These are phyloP conservation scores for Seriola rivoliana DNA, from an alignment of 2,113 vertebrate species.

Conservation along the genomic window DNA sequence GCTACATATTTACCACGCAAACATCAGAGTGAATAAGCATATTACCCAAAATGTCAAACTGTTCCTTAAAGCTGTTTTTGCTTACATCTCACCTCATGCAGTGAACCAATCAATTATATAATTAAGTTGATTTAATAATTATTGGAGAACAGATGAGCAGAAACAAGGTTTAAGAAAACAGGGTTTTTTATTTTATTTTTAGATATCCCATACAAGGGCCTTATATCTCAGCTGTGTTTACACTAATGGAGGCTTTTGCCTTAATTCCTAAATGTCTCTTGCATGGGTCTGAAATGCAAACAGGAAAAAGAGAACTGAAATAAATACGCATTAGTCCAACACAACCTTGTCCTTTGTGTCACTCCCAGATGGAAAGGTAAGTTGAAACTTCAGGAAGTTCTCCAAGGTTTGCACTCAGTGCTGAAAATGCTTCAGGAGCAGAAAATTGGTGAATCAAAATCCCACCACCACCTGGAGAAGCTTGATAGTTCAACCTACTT, in stretches of 20 bases:
- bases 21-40: no score
- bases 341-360: not conserved
- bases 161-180: conserved; percentile 14
- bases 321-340: conserved; percentile 49
- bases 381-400: conserved; percentile 3
- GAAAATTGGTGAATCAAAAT: not conserved
- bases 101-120: not conserved
- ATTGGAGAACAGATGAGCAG: conserved; percentile 12
- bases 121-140: not conserved
- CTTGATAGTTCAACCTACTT: conserved; percentile 32
- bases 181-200: conserved; percentile 33
- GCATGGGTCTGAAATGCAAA: conserved; percentile 4
- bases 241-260: conserved; percentile 4
- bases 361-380: conserved; percentile 3
- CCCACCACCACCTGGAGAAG: not conserved
- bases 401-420: not conserved
- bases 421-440: not conserved
- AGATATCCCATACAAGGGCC: not conserved
- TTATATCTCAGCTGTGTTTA: conserved; percentile 39
- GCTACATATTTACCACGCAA: not conserved
- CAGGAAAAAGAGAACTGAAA: not conserved
- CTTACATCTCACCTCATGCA: not conserved
- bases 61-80: not conserved
- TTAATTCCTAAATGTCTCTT: conserved; percentile 5
- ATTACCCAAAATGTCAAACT: not conserved